A percentile compares a stretch with the other conserved stretches of the same genome.
These are phyloP conservation scores for Micronycteris hirsuta DNA, from an alignment of 2,113 vertebrate species.

Conservation along the genomic window DNA sequence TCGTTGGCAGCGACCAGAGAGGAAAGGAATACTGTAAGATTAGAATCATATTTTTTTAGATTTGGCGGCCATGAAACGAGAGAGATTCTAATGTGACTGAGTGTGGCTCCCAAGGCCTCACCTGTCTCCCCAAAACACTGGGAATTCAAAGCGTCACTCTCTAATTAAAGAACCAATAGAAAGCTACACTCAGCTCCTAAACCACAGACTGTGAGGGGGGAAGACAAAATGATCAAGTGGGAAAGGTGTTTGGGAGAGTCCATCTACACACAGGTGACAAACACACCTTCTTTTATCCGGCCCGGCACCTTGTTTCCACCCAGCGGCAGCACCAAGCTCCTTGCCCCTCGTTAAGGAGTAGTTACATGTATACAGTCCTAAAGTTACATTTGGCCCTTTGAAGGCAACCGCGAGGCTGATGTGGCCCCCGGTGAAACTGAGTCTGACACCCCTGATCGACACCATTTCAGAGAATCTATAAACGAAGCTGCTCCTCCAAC, in stretches of 20 bases:
- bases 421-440: too few relatives aligned
- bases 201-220: not conserved
- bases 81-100: not conserved
- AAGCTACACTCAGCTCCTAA: not conserved
- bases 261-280: too few relatives aligned
- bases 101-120: not conserved
- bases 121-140: not conserved
- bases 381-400: too few relatives aligned
- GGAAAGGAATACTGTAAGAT: not conserved
- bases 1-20: not conserved
- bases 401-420: too few relatives aligned
- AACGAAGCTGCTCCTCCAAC: not conserved
- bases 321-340: too few relatives aligned
- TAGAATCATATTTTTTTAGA: not conserved
- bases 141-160: not conserved
- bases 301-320: too few relatives aligned
- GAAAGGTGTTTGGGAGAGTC: not conserved
- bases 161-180: not conserved
- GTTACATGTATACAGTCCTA: too few relatives aligned
- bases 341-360: too few relatives aligned
- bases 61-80: not conserved
- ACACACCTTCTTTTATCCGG: too few relatives aligned
- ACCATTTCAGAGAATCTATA: not conserved
- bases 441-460: too few relatives aligned
- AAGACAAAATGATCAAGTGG: not conserved